A percentile compares a stretch with the other conserved stretches of the same genome.
phyloP scores from a whole-genome alignment of 2,888 invertebrate genomes.

The Campopleginae sp. region DNA sequence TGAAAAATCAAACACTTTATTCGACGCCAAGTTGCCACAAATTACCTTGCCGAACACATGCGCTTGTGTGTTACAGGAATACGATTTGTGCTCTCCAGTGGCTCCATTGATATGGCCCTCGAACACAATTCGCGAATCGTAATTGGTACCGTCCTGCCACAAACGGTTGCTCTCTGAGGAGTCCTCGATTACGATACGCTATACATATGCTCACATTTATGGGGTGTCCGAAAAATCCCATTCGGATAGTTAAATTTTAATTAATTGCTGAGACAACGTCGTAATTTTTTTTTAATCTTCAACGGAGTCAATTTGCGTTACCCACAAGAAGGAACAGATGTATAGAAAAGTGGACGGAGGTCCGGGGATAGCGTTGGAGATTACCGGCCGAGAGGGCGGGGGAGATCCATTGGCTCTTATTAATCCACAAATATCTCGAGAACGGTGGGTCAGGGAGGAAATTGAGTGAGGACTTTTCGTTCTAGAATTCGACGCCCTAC shows the following conservation, averaged over 20 bases:
- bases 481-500: not conserved
- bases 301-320: not conserved
- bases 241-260: not conserved
- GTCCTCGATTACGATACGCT: conserved; percentile 12
- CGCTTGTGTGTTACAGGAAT: conserved; percentile 26
- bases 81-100: conserved; percentile 33
- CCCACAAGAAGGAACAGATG: not conserved
- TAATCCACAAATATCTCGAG: not conserved
- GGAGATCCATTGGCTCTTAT: not conserved
- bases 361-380: not conserved
- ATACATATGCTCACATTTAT: not conserved
- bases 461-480: not conserved
- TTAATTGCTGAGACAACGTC: not conserved
- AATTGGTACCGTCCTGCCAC: conserved; percentile 66
- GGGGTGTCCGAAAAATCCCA: not conserved
- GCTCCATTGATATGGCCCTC: conserved; percentile 66
- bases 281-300: not conserved
- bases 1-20: conserved; percentile 33
- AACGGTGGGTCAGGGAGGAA: not conserved
- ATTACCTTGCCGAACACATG: conserved; percentile 8
- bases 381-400: not conserved
- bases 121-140: conserved; percentile 66
- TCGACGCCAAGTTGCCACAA: conserved; percentile 21
- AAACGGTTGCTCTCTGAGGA: conserved; percentile 32
- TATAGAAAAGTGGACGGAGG: not conserved